A percentile compares a stretch with the other conserved stretches of the same genome.
phyloP scores from a whole-genome alignment of 2,113 vertebrate genomes.

The Laticauda laticaudata region DNA sequence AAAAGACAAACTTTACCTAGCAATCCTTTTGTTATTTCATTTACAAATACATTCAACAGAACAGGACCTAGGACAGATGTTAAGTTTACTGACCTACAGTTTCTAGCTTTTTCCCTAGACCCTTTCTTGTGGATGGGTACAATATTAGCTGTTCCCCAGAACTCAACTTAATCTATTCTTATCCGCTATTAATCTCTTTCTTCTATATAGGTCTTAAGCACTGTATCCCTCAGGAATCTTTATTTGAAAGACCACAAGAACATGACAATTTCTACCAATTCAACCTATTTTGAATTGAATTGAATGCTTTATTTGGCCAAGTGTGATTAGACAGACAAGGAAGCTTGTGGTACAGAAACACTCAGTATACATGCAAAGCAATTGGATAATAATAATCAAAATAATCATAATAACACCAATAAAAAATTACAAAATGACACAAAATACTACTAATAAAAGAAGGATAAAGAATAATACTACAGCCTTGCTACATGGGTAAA shows the following conservation, averaged over 20 bases:
- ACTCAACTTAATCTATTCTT: neutral
- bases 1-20: neutral
- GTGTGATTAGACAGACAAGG: no score
- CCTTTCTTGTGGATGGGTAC: no score
- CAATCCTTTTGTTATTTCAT: neutral
- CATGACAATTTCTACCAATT: neutral
- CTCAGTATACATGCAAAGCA: neutral
- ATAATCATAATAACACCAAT: neutral
- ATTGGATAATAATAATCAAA: neutral
- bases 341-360: neutral
- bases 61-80: neutral
- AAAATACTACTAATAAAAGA: neutral
- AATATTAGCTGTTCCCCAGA: neutral
- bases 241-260: neutral
- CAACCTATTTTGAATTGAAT: neutral
- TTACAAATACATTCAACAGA: neutral
- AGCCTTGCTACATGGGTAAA: neutral
- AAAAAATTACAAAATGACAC: neutral
- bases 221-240: neutral
- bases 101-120: no score
- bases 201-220: neutral
- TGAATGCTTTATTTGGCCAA: neutral
- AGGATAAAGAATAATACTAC: neutral
- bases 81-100: no score
- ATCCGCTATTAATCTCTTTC: neutral